A percentile compares a stretch with the other conserved stretches of the same genome.
Evolutionary conservation across 2,113 vertebrate species (phyloP).

Genomic region (Hipposideros armiger): DNA sequence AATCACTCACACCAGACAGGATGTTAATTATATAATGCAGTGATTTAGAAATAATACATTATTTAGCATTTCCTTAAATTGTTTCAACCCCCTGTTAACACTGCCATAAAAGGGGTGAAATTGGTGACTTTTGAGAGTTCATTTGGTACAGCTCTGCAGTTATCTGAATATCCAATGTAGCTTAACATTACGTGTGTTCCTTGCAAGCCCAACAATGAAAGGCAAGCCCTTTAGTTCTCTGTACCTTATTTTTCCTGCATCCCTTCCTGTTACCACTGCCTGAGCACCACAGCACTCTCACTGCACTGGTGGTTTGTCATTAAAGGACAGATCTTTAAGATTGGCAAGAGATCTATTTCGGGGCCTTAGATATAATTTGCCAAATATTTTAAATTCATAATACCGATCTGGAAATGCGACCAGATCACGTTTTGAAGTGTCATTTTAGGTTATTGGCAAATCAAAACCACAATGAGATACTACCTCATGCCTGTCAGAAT

Average conservation of each 20-base stretch:
- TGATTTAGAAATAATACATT: conserved; percentile 80
- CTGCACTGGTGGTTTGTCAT: neutral
- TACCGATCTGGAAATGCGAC: neutral
- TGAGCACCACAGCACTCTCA: too few relatives aligned
- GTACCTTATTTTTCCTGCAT: too few relatives aligned
- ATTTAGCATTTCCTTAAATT: conserved; percentile 74
- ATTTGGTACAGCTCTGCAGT: neutral
- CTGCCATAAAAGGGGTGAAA: neutral
- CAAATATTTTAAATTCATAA: neutral
- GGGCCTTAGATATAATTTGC: neutral
- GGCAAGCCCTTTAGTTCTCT: neutral
- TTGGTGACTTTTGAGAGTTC: neutral
- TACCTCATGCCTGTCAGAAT: neutral
- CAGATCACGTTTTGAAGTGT: neutral
- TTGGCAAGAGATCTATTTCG: neutral
- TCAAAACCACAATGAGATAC: neutral
- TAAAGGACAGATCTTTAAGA: neutral
- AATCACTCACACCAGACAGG: conserved; percentile 53
- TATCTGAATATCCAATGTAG: neutral
- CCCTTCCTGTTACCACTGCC: neutral
- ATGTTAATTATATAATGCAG: conserved; percentile 74
- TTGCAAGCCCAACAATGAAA: neutral
- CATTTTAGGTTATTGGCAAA: neutral
- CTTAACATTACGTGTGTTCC: neutral
- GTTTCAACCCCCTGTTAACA: conserved; percentile 51